These are phyloP conservation scores for Eupithecia tripunctaria DNA, from an alignment of 2,888 invertebrate species.

Conservation along the genomic window DNA sequence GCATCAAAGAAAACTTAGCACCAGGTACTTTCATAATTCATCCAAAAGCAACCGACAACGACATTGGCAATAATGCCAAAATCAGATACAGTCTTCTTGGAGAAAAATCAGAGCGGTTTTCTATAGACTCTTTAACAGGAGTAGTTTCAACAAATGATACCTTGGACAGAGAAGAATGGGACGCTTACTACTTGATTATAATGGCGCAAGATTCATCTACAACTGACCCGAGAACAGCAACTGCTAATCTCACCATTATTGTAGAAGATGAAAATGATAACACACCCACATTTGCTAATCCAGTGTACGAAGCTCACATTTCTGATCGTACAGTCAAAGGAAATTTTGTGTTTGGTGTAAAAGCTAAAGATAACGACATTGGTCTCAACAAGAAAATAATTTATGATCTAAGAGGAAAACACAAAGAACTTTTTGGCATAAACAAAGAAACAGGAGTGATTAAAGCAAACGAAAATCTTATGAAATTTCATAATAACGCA, in stretches of 20 bases:
- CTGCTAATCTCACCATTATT: conserved; percentile 91
- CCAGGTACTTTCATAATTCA: conserved; percentile 90
- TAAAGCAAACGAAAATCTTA: conserved; percentile 89
- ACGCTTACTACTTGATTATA: conserved; percentile 91
- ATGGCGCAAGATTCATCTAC: conserved; percentile 95
- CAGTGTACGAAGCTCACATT: conserved; percentile 91
- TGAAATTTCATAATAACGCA: conserved; percentile 80
- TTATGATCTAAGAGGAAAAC: conserved; percentile 91
- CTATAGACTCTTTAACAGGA: conserved; percentile 91
- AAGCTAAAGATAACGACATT: conserved; percentile 92
- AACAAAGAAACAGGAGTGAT: conserved; percentile 94
- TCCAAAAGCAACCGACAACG: conserved; percentile 92
- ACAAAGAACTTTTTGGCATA: conserved; percentile 90
- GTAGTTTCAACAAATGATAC: conserved; percentile 89
- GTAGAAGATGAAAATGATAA: conserved; percentile 95
- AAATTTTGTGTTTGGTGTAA: conserved; percentile 95
- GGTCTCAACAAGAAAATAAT: conserved; percentile 92
- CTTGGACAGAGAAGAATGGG: conserved; percentile 91
- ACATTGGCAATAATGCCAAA: conserved; percentile 93
- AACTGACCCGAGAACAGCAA: conserved; percentile 92
- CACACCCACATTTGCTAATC: conserved; percentile 89
- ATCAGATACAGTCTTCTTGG: conserved; percentile 94
- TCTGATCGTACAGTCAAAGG: conserved; percentile 91
- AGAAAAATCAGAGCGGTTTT: conserved; percentile 91
- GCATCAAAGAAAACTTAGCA: conserved; percentile 92